These are phyloP conservation scores for Bicyclus anynana DNA, from an alignment of 1,140 invertebrate genomes.

Conservation along the genomic window DNA sequence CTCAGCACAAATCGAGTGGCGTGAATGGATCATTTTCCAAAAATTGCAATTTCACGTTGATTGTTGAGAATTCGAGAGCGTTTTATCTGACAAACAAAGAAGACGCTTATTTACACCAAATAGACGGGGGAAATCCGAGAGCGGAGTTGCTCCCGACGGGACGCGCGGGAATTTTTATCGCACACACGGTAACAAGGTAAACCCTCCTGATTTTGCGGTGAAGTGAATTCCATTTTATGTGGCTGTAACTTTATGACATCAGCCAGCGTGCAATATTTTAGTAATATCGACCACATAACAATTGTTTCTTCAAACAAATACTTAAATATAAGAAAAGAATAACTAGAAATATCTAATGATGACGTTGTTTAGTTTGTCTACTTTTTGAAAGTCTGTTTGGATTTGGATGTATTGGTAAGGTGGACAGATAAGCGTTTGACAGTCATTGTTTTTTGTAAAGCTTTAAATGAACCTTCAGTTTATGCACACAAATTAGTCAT, in stretches of 20 bases:
- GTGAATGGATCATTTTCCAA: not conserved
- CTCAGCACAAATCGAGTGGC: not conserved
- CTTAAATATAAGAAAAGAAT: too few species aligned
- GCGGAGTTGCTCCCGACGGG: constrained; percentile 1
- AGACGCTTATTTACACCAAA: constrained; percentile 13
- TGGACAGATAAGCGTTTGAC: too few species aligned
- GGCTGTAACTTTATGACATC: constrained; percentile 3
- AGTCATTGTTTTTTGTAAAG: too few species aligned
- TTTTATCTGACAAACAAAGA: constrained; percentile 9
- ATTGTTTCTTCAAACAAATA: not conserved
- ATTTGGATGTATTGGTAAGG: too few species aligned
- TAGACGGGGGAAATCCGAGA: constrained; percentile 2
- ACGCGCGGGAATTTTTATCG: constrained; percentile 20
- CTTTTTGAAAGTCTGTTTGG: too few species aligned
- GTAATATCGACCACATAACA: not conserved
- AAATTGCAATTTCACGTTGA: constrained; percentile 8
- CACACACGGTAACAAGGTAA: constrained; percentile 25
- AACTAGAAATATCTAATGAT: too few species aligned
- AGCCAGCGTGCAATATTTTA: not conserved
- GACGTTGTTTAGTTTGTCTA: too few species aligned
- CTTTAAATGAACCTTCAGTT: too few species aligned
- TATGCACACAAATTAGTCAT: too few species aligned
- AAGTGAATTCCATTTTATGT: constrained; percentile 20
- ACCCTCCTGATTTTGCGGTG: constrained; percentile 18
- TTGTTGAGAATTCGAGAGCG: constrained; percentile 3